Percentiles rank a stretch among this genome's conserved stretches.
Evolutionary conservation across 2,113 vertebrate genomes (phyloP).

Genomic region (Eptesicus fuscus): DNA sequence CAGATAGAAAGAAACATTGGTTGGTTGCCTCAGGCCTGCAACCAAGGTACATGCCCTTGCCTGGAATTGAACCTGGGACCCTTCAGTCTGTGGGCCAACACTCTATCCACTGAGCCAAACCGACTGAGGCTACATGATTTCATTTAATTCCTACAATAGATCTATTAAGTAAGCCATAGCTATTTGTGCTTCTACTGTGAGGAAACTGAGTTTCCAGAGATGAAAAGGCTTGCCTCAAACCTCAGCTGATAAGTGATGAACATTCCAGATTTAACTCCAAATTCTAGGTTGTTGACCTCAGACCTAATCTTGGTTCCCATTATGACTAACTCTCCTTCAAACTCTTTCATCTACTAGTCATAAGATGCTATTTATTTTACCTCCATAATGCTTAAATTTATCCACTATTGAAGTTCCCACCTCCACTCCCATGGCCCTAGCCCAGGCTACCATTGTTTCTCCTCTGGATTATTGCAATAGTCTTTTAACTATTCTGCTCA

Average conservation of each 20-base stretch:
- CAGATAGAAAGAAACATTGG: too few species aligned
- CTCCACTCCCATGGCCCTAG: neutral
- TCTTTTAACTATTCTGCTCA: neutral
- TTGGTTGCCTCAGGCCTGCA: too few species aligned
- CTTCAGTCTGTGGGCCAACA: too few species aligned
- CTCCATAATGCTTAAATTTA: neutral
- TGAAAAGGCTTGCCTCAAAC: neutral
- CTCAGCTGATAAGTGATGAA: neutral
- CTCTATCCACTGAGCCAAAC: too few species aligned
- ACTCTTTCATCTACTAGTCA: neutral
- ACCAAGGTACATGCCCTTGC: too few species aligned
- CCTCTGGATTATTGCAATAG: neutral
- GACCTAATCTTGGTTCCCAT: neutral
- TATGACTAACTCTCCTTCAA: neutral
- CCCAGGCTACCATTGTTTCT: neutral
- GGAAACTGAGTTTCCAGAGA: neutral
- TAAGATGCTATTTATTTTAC: neutral
- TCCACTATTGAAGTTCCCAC: neutral
- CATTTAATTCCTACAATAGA: neutral
- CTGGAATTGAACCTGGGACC: too few species aligned
- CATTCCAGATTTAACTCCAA: neutral
- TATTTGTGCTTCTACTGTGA: constrained; percentile 4
- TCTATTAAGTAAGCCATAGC: neutral
- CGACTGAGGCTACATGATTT: neutral
- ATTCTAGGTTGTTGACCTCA: constrained; percentile 12